Conservation (phyloP, 2,113 vertebrate species). For the Ctenomys sociabilis region DNA sequence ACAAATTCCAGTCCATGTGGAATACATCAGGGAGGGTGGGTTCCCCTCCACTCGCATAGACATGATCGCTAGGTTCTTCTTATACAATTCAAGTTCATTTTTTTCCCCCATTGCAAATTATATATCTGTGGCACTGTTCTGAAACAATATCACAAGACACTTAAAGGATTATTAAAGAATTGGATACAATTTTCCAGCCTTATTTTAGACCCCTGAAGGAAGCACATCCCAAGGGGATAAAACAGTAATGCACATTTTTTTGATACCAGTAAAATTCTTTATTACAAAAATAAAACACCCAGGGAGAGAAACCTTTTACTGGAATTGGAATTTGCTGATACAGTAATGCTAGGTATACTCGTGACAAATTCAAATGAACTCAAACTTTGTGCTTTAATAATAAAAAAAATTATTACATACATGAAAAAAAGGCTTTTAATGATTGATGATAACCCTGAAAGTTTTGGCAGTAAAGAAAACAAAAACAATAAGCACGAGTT, state of each 20-base stretch:
- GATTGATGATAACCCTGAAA: constrained; percentile 56
- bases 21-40: constrained; percentile 21
- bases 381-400: constrained; percentile 15
- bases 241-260: constrained; percentile 69
- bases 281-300: neutral
- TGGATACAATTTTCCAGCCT: constrained; percentile 79
- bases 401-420: constrained; percentile 40
- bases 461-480: constrained; percentile 53
- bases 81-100: constrained; percentile 57
- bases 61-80: constrained; percentile 50
- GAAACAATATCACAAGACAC: constrained; percentile 68
- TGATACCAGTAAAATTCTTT: constrained; percentile 60
- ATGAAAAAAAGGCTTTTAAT: constrained; percentile 56
- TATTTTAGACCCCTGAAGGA: constrained; percentile 79
- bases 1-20: neutral
- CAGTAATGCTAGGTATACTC: neutral
- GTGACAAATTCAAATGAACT: constrained; percentile 48
- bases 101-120: constrained; percentile 76
- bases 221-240: constrained; percentile 66
- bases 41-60: constrained; percentile 33
- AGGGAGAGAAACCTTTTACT: neutral
- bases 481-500: constrained; percentile 46
- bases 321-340: constrained; percentile 47
- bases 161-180: constrained; percentile 83
- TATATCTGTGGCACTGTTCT: constrained; percentile 69